Evolutionary conservation across 1,140 invertebrate genomes (phyloP).

Genomic region (Latrodectus geometricus): DNA sequence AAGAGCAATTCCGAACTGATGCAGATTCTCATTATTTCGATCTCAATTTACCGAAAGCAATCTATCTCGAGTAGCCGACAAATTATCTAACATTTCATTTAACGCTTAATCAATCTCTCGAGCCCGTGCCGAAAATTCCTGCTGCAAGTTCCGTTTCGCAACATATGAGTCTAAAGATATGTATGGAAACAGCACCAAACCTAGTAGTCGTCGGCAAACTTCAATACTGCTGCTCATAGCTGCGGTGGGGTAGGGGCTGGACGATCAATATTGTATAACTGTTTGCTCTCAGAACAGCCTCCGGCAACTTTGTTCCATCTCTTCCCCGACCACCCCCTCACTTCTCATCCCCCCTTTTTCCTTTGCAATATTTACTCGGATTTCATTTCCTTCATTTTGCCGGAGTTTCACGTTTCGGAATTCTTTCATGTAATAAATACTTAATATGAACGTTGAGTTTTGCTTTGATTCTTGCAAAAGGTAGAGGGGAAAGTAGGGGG

Average conservation of each 20-base stretch:
- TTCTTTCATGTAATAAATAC: constrained; percentile 43
- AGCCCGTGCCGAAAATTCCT: background rate
- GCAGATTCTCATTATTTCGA: background rate
- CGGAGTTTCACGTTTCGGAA: background rate
- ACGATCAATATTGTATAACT: constrained; percentile 34
- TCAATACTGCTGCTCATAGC: background rate
- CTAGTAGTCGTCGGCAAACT: constrained; percentile 16
- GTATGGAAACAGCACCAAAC: background rate
- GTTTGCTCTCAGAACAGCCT: constrained; percentile 20
- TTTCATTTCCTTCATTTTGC: constrained; percentile 26
- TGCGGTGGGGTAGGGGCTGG: background rate
- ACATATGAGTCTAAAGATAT: background rate
- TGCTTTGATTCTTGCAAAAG: too few species aligned
- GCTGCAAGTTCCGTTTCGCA: background rate
- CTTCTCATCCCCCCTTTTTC: background rate
- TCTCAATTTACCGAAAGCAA: background rate
- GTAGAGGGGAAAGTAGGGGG: background rate
- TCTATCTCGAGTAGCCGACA: background rate
- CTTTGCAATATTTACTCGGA: constrained; percentile 36
- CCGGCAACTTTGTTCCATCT: constrained; percentile 1
- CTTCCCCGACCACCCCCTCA: background rate
- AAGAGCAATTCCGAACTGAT: background rate
- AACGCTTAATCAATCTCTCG: background rate
- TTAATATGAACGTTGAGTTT: constrained; percentile 22
- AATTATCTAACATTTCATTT: background rate